Evolutionary conservation across 2,113 vertebrate species (phyloP).

Genomic region (Hypocryptadius cinnamomeus): DNA sequence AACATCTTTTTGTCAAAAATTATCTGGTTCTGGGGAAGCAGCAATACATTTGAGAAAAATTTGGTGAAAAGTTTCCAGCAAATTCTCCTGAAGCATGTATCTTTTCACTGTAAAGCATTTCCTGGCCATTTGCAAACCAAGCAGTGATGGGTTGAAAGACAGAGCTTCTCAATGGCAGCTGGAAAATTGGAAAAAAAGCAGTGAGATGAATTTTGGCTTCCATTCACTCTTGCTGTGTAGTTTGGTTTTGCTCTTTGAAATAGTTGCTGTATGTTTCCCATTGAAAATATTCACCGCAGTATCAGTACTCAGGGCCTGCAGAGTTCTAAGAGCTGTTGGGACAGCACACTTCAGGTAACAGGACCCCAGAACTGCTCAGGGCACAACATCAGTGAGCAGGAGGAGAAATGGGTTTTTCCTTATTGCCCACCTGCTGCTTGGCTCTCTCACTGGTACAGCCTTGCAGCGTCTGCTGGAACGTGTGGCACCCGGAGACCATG

Average conservation of each 20-base stretch:
- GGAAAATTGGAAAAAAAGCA: not conserved
- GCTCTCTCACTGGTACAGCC: not conserved
- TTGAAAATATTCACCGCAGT: accelerated
- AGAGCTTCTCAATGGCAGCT: not conserved
- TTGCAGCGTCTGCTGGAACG: not conserved
- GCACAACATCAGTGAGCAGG: not conserved
- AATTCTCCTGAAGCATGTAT: not conserved
- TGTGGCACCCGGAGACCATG: not conserved
- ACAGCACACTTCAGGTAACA: not conserved
- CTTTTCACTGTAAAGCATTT: not conserved
- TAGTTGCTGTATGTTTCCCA: accelerated
- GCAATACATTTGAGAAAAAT: not conserved
- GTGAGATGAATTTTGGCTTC: not conserved
- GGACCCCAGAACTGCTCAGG: not conserved
- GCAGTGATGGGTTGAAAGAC: not conserved
- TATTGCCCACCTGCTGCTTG: not conserved
- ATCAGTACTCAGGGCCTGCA: not conserved
- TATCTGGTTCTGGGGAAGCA: accelerated
- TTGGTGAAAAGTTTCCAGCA: not conserved
- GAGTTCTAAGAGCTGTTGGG: not conserved
- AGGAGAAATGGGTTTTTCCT: not conserved
- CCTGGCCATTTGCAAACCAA: not conserved
- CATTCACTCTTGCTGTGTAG: not conserved
- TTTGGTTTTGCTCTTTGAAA: not conserved
- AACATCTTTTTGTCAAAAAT: not conserved